phyloP scores from a whole-genome alignment of 1,140 invertebrate species.

The Limonius californicus region DNA sequence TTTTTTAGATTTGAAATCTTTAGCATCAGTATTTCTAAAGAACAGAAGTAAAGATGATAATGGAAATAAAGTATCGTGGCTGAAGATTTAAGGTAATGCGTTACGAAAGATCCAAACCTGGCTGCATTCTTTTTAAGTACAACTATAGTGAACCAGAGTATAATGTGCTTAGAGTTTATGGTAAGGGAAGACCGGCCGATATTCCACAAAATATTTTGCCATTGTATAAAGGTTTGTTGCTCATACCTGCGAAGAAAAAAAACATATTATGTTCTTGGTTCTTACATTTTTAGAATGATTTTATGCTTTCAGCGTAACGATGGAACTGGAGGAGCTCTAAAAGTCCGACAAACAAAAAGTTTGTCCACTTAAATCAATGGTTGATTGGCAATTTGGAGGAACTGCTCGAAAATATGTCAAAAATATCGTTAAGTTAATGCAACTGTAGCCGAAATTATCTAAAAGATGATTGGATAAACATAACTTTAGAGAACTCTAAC shows the following conservation, averaged over 20 bases:
- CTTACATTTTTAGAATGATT: too few relatives aligned
- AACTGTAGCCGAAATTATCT: too few relatives aligned
- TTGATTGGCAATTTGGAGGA: too few relatives aligned
- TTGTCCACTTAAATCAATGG: too few relatives aligned
- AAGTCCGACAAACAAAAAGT: too few relatives aligned
- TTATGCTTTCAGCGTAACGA: too few relatives aligned
- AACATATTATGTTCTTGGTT: too few relatives aligned
- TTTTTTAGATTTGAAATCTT: conserved; percentile 13
- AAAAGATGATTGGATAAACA: too few relatives aligned
- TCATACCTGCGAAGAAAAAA: neutral
- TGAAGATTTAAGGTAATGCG: conserved; percentile 18
- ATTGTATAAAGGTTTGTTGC: neutral
- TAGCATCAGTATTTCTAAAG: conserved; percentile 10
- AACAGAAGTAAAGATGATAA: conserved; percentile 10
- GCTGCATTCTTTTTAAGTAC: neutral
- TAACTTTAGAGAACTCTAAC: too few relatives aligned
- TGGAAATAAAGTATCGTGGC: conserved; percentile 16
- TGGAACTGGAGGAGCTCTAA: too few relatives aligned
- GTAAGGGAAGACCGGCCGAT: neutral
- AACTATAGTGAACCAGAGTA: neutral
- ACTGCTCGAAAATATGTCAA: too few relatives aligned
- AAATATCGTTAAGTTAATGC: too few relatives aligned
- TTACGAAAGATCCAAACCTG: conserved; percentile 13
- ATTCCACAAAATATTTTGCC: neutral
- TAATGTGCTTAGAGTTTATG: neutral